Base-by-base conservation (phyloP, 2,797 vertebrate genomes). In the Sciaenops ocellatus region DNA sequence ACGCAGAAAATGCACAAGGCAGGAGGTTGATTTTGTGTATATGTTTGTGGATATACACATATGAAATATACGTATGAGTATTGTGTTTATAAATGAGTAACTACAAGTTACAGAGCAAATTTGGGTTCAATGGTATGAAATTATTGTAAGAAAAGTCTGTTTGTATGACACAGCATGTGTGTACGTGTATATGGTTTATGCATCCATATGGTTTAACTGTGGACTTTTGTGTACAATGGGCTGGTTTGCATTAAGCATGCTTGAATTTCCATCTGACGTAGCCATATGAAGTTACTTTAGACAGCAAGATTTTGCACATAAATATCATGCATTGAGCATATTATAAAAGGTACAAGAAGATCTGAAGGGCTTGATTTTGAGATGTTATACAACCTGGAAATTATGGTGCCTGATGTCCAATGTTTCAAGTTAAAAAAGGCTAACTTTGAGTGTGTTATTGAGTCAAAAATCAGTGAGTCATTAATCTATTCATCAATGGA, bases 21-120 rank as follows among this genome's bases (percentile, higher is more conserved):
- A 51, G 94, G 94, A 72, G 85, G 87, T 89, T 89, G 89, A 95
- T 16, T 62, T 30, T 66, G 47, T 73, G 24, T 42, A 1, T 76
- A 22, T 65, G 51, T 73, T 62, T 65, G 76, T 42, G 28, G 1
- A 52, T 18, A n/a, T 56, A 69, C 55, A 69, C 50, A 47, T 28
- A 28, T 74, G 73, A 71, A 59, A 46, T 79, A 13, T 57, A 60
- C 1, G 3, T 52, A 18, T 12, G 50, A 63, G 52, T 68, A 60
- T 78, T 82, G 11, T 74, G 17, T 81, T 69, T 63, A 63, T 61
- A 68, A 79, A 79, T 9, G 30, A 74, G 61, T 59, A 60, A 52
- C 54, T 2, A 46, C 51, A 51, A 66, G 54, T 44, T 71, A 41
- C 16, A 50, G 24, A 62, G 51, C 0, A 1, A 69, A 73, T 46